Base-by-base conservation (phyloP, 2,797 vertebrate species). In the Eremophila alpestris region DNA sequence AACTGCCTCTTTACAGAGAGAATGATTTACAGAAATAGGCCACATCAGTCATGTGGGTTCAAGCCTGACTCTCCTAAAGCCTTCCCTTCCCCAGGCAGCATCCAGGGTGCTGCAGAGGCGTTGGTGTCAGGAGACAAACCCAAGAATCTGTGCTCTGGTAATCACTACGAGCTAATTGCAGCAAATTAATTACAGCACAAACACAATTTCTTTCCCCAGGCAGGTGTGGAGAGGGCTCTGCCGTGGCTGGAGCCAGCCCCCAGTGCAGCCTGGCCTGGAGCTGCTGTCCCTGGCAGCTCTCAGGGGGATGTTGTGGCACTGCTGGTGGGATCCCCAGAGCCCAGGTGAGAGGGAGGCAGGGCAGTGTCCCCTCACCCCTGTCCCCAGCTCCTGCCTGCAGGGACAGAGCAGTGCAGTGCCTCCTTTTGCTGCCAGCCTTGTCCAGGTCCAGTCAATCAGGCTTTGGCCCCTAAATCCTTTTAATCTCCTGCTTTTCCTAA, bases 151-250 rank as follows among this genome's bases (percentile, higher is more conserved):
- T 69, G 80, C 86, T 93, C 51, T 52, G 19, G 70, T 41, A 76
- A 95, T 87, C 88, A 32, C 92, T 58, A 10, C 22, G 19, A 79
- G 67, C 74, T 95, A 95, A 95, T 94, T 76, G 86, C 88, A 63
- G 80, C 70, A 63, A 90, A 94, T 93, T 90, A 93, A 93, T 96
- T 78, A 63, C 86, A 63, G 63, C 90, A 60, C 77, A 81, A 86
- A 65, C 80, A 77, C 41, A 9, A 9, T 86, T 78, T 23, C 59
- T 78, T 58, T 75, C 58, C 82, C 67, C 23, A 9, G 76, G 75
- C 82, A 77, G 84, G 64, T 64, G 62, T 43, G 65, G 29, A 52
- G 11, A 7, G 3, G n/a, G 89, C 54, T 75, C 69, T 41, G 90
- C 83, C 46, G 58, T 5, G 90, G 46, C 2, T 13, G n/a, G 68